Conservation (phyloP, 2,113 vertebrate genomes). For the Butorides virescens region DNA sequence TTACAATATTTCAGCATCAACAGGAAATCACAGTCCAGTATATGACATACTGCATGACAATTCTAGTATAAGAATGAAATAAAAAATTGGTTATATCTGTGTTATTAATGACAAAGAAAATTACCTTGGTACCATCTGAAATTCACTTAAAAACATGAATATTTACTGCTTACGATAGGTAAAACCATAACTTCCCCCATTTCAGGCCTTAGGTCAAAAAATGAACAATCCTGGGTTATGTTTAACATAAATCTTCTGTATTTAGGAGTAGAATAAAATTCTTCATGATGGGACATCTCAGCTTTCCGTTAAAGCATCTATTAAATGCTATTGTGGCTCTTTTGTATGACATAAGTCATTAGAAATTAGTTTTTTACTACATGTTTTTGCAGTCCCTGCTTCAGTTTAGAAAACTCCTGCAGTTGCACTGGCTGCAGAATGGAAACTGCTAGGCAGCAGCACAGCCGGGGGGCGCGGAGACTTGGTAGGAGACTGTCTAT, state of each 20-base stretch:
- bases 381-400: background rate
- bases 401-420: background rate
- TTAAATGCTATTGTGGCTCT: background rate
- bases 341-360: background rate
- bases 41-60: background rate
- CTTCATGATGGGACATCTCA: background rate
- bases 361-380: background rate
- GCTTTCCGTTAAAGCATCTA: background rate
- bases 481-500: background rate
- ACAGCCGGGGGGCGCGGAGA: accelerated
- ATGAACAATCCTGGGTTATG: background rate
- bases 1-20: background rate
- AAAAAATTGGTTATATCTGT: background rate
- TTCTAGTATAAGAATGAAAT: background rate
- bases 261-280: background rate
- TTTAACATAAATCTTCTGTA: background rate
- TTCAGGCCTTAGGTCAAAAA: background rate
- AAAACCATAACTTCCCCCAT: background rate
- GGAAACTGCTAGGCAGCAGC: background rate
- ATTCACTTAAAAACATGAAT: background rate
- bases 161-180: background rate
- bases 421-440: accelerated
- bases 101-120: background rate
- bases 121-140: background rate
- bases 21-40: background rate